Evolutionary conservation across 2,113 vertebrate species (phyloP).

Genomic region (Stomatorhinus ivindoensis): DNA sequence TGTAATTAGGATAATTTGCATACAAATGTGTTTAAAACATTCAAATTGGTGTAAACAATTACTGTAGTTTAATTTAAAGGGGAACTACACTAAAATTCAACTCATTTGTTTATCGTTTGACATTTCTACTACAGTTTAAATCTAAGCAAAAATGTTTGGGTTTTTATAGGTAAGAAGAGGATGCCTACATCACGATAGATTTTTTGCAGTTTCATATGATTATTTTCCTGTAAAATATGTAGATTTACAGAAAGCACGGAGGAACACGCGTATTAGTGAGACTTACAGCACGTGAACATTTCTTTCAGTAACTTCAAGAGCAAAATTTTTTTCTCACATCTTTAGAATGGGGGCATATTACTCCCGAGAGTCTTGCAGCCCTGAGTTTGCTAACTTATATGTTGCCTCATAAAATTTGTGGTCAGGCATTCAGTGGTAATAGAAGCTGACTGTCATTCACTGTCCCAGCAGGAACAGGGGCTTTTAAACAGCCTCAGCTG

Average conservation of each 20-base stretch:
- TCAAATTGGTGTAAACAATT: neutral
- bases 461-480: neutral
- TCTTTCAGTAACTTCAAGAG: neutral
- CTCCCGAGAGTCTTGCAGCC: neutral
- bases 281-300: neutral
- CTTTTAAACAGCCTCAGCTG: neutral
- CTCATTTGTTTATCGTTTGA: neutral
- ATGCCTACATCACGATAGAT: neutral
- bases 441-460: neutral
- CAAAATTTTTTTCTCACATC: neutral
- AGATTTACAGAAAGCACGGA: neutral
- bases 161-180: neutral
- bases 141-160: neutral
- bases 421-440: neutral
- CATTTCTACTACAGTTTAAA: neutral
- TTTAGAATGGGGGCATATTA: neutral
- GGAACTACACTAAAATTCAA: neutral
- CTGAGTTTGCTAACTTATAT: neutral
- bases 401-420: neutral
- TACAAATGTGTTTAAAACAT: slow-evolving; percentile 10
- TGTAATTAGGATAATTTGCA: slow-evolving; percentile 5
- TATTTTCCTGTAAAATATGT: neutral
- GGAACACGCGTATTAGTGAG: neutral
- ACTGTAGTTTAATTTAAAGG: slow-evolving; percentile 4
- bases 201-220: neutral